A percentile compares a stretch with the other conserved stretches of the same genome.
phyloP scores from a whole-genome alignment of 2,113 vertebrate genomes.

The Albula goreensis region DNA sequence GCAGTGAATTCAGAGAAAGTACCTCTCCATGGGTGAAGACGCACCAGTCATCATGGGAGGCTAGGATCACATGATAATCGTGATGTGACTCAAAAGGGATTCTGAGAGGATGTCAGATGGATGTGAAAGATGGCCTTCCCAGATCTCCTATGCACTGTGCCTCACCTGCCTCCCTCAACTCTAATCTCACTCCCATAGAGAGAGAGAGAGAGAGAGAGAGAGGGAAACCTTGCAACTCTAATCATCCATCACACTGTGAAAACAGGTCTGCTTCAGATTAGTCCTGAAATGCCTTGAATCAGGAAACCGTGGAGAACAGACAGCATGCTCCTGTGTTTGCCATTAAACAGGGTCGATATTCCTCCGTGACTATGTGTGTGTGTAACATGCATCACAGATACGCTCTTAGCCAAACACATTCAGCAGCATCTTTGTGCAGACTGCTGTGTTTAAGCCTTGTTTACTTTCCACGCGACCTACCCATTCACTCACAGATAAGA shows the following conservation, averaged over 20 bases:
- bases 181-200: constrained; percentile 1
- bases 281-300: not conserved
- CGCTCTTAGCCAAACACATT: not conserved
- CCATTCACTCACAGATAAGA: no score
- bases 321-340: not conserved
- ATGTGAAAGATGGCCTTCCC: not conserved
- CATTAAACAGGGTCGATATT: constrained; percentile 6
- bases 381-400: not conserved
- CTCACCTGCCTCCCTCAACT: not conserved
- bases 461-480: no score
- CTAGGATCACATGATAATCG: not conserved
- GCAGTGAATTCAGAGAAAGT: not conserved
- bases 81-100: no score
- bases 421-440: not conserved
- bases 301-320: not conserved
- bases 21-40: not conserved
- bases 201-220: not conserved
- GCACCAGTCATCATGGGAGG: not conserved
- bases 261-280: not conserved
- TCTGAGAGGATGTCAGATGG: not conserved
- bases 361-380: not conserved
- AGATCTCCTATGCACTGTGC: not conserved
- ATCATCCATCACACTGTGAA: not conserved
- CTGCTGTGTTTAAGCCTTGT: no score
- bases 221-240: constrained; percentile 2